Evolutionary conservation across 1,140 invertebrate species (phyloP).

Genomic region (Bombus turneri): DNA sequence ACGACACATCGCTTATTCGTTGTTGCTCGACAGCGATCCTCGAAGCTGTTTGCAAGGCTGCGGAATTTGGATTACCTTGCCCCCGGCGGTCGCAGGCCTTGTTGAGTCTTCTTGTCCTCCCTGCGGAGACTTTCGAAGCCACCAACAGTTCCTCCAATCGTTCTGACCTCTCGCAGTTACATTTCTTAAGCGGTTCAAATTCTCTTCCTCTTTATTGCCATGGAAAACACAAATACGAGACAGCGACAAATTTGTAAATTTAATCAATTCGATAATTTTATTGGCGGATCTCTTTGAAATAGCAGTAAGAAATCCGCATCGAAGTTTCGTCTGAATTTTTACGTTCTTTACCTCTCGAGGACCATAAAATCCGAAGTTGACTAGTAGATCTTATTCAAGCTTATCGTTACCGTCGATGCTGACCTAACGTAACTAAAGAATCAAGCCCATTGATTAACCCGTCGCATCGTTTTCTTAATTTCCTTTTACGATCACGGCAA

Average conservation of each 20-base stretch:
- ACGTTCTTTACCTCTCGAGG: neutral
- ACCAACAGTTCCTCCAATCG: neutral
- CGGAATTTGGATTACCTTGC: conserved; percentile 24
- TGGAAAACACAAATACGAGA: neutral
- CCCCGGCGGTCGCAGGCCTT: conserved; percentile 21
- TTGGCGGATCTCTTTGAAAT: too few relatives aligned
- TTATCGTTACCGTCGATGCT: conserved; percentile 13
- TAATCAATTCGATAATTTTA: neutral
- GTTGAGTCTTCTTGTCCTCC: conserved; percentile 8
- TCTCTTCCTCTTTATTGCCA: neutral
- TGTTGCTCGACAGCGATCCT: neutral
- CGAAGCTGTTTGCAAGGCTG: neutral
- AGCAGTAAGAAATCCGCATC: neutral
- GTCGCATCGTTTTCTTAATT: conserved; percentile 10
- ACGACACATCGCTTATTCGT: conserved; percentile 12
- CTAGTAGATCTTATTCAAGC: neutral
- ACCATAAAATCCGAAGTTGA: neutral
- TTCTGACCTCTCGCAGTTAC: neutral
- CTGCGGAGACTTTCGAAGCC: neutral
- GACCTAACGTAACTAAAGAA: conserved; percentile 21
- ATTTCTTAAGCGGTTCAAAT: neutral
- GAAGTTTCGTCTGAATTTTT: too few relatives aligned
- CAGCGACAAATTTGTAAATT: neutral
- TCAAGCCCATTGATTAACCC: neutral
- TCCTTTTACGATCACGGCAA: neutral